A percentile compares a stretch with the other conserved stretches of the same genome.
Evolutionary conservation across 2,113 vertebrate species (phyloP).

Genomic region (Eptatretus burgeri): DNA sequence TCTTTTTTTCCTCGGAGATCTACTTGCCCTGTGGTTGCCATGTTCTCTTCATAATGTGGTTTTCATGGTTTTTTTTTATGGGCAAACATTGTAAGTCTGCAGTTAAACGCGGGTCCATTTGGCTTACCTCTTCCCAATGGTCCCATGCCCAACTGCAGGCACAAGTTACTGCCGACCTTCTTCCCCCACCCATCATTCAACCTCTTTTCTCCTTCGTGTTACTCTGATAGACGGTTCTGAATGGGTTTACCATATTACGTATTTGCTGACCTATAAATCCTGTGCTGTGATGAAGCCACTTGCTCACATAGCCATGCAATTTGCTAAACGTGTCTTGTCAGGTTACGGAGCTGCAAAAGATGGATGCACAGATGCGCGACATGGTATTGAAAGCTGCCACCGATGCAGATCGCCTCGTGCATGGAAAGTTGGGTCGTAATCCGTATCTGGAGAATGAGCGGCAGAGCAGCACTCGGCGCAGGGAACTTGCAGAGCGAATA

Average conservation of each 20-base stretch:
- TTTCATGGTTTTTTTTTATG: too few relatives aligned
- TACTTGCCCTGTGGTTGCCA: too few relatives aligned
- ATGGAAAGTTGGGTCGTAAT: slow-evolving; percentile 84
- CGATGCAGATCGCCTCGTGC: slow-evolving; percentile 70
- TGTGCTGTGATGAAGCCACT: neutral
- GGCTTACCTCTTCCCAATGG: too few relatives aligned
- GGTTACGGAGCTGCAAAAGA: slow-evolving; percentile 72
- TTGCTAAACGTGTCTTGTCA: slow-evolving; percentile 9
- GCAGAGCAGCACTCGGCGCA: slow-evolving; percentile 38
- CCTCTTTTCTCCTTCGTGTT: neutral
- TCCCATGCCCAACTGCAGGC: neutral
- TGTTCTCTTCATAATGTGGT: too few relatives aligned
- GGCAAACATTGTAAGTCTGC: too few relatives aligned
- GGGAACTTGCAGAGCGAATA: slow-evolving; percentile 58
- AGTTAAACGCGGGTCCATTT: too few relatives aligned
- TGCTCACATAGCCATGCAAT: neutral
- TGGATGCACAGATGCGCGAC: slow-evolving; percentile 69
- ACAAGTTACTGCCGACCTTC: neutral
- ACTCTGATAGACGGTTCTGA: neutral
- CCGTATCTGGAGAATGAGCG: slow-evolving; percentile 67
- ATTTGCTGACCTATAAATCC: neutral
- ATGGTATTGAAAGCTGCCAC: slow-evolving; percentile 52
- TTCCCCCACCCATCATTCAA: neutral
- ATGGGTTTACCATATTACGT: neutral
- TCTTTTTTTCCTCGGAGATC: too few relatives aligned